Conservation (phyloP, 2,797 vertebrate species). For the Pangasius mekongensis region DNA sequence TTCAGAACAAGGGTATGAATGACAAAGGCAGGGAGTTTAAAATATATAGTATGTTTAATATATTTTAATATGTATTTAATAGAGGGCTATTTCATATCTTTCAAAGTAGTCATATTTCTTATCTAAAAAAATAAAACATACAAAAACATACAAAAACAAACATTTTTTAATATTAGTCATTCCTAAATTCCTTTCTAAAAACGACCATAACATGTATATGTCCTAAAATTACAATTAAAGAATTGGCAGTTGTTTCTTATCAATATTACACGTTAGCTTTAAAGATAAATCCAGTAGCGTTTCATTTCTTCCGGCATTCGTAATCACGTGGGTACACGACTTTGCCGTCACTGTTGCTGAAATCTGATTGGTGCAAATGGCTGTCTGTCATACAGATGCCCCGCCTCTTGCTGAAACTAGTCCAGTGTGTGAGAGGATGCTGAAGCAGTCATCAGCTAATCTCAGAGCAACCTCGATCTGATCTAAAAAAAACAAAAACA, state of each 20-base stretch:
- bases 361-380: neutral
- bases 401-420: slow-evolving; percentile 20
- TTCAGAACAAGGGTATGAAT: too few species aligned
- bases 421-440: slow-evolving; percentile 2
- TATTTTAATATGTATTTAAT: too few species aligned
- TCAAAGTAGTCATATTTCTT: neutral
- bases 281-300: neutral
- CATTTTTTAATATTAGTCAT: neutral
- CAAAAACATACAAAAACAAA: too few species aligned
- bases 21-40: too few species aligned
- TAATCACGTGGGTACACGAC: neutral
- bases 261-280: neutral
- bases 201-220: neutral
- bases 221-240: neutral
- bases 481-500: neutral
- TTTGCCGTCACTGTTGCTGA: neutral
- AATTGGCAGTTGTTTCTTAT: neutral
- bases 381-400: neutral
- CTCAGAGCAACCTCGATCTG: neutral
- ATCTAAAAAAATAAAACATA: neutral
- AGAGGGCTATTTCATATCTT: neutral
- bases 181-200: too few species aligned
- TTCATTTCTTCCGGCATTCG: neutral
- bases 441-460: neutral
- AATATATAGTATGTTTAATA: too few species aligned